These are phyloP conservation scores for Pyrocoelia pectoralis DNA, from an alignment of 2,888 invertebrate genomes.

Conservation along the genomic window DNA sequence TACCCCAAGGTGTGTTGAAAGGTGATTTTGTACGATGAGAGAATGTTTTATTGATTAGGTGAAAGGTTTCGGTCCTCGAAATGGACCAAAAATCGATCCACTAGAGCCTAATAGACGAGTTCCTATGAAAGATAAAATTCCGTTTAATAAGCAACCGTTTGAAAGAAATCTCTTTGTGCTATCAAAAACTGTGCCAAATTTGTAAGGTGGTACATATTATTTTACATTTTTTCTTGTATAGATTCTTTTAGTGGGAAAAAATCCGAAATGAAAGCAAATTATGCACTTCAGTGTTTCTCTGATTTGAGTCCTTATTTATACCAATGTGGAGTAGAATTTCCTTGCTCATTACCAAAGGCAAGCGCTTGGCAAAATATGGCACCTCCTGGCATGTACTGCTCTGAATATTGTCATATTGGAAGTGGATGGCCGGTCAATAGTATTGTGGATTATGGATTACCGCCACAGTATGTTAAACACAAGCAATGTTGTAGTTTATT, in stretches of 20 bases:
- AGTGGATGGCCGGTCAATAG: slow-evolving; percentile 56
- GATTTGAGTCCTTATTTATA: slow-evolving; percentile 51
- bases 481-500: background rate
- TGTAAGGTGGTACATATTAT: slow-evolving; percentile 46
- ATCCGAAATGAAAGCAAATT: slow-evolving; percentile 52
- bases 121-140: slow-evolving; percentile 40
- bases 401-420: slow-evolving; percentile 59
- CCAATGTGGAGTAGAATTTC: slow-evolving; percentile 47
- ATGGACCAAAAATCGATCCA: slow-evolving; percentile 38
- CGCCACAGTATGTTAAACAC: slow-evolving; percentile 19
- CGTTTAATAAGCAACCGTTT: slow-evolving; percentile 39
- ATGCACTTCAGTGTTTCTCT: slow-evolving; percentile 49
- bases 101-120: slow-evolving; percentile 35
- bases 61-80: slow-evolving; percentile 46
- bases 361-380: slow-evolving; percentile 55
- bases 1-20: slow-evolving; percentile 45
- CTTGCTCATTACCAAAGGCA: slow-evolving; percentile 47
- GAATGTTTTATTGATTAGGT: slow-evolving; percentile 27
- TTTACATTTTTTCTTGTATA: slow-evolving; percentile 33
- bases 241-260: slow-evolving; percentile 50
- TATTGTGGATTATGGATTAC: slow-evolving; percentile 44
- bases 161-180: slow-evolving; percentile 44
- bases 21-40: background rate
- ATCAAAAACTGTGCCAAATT: slow-evolving; percentile 48
- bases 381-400: slow-evolving; percentile 59